Conservation (phyloP, 2,888 invertebrate species). For the Augochlorella aurata region DNA sequence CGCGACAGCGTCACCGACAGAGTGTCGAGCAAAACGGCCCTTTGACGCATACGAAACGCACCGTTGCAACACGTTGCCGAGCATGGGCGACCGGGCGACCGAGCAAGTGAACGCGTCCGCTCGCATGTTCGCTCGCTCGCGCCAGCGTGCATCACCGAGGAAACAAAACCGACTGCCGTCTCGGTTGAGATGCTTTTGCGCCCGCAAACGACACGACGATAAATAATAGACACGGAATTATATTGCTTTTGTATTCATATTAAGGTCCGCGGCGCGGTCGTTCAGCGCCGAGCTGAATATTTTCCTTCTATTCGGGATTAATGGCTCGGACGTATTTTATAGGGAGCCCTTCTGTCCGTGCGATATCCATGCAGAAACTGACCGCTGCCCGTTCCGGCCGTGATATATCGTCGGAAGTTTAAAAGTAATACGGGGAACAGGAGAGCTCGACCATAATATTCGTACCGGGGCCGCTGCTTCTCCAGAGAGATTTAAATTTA, state of each 20-base stretch:
- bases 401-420: slow-evolving; percentile 80
- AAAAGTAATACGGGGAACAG: slow-evolving; percentile 75
- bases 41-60: slow-evolving; percentile 69
- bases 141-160: slow-evolving; percentile 5
- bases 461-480: slow-evolving; percentile 47
- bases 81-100: background rate
- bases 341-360: slow-evolving; percentile 70
- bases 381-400: slow-evolving; percentile 75
- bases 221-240: slow-evolving; percentile 78
- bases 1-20: slow-evolving; percentile 56
- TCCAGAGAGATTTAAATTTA: slow-evolving; percentile 77
- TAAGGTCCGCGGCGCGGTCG: slow-evolving; percentile 74
- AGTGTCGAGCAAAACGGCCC: slow-evolving; percentile 63
- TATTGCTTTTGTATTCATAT: slow-evolving; percentile 81
- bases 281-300: slow-evolving; percentile 74
- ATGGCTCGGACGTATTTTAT: slow-evolving; percentile 82
- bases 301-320: slow-evolving; percentile 81
- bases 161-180: slow-evolving; percentile 39
- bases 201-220: slow-evolving; percentile 69
- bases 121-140: background rate
- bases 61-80: slow-evolving; percentile 6
- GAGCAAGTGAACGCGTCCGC: background rate
- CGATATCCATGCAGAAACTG: slow-evolving; percentile 76
- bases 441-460: slow-evolving; percentile 47
- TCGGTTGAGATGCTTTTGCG: slow-evolving; percentile 60